Evolutionary conservation across 2,797 vertebrate species (phyloP), one percentile per base, ranked within the genome.

Genomic region (Argyrosomus regius): DNA sequence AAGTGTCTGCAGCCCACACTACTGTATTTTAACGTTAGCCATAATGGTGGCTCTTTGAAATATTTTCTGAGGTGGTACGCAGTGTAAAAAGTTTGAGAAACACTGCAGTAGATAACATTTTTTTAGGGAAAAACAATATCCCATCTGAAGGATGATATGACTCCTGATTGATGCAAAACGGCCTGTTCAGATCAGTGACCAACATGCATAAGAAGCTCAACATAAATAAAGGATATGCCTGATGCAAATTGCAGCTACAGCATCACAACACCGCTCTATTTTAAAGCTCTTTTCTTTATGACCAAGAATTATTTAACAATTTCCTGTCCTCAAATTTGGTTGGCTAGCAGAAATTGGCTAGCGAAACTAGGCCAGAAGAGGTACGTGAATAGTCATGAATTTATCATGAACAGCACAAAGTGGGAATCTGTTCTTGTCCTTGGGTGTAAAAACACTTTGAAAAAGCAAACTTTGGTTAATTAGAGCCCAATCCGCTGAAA

Each of bases 391-490:
- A 68, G 59, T 62, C 46, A 83, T 83, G 49, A 81, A 84, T 83
- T 81, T 70, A 87, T 84, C 68, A 75, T 80, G 72, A 86, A 63
- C 22, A 26, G 28, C 67, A 75, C 68, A 81, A 78, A 80, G 66
- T 22, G 62, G 53, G 67, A 54, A 75, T 67, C 35, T 75, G 54
- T 54, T 82, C 71, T 65, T 77, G 41, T 86, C 75, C 62, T 77
- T 58, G 73, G 65, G 74, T 85, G 84, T 87, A 74, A 87, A 89
- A 90, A 72, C 39, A 68, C 72, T 77, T 31, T 57, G 46, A 28
- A 70, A 78, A 85, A 83, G 4, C 46, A 77, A 86, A 86, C 74
- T 63, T 75, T 76, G 73, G 67, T 75, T 85, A 88, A 90, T 90
- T 81, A 84, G 63, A 85, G 28, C 45, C 69, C 41, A 45, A 65